Evolutionary conservation across 1,140 invertebrate genomes (phyloP).

Genomic region (Globodera ellingtonae): DNA sequence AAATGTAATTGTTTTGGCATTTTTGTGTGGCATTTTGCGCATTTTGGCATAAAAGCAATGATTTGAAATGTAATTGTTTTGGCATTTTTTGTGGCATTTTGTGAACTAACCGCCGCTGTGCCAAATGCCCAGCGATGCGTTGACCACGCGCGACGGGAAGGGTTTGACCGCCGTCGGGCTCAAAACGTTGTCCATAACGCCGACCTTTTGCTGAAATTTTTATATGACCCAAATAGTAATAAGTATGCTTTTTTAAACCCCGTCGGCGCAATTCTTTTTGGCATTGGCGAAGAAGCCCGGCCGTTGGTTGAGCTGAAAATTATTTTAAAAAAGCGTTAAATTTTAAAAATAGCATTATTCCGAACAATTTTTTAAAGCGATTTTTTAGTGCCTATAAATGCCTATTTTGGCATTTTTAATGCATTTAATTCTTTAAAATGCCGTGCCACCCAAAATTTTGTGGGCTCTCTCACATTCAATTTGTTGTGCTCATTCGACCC

Average conservation of each 20-base stretch:
- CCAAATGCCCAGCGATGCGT: slow-evolving; percentile 51
- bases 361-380: too few relatives aligned
- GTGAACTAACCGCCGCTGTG: slow-evolving; percentile 37
- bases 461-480: slow-evolving; percentile 68
- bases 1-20: too few relatives aligned
- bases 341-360: too few relatives aligned
- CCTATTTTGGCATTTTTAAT: too few relatives aligned
- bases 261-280: slow-evolving; percentile 39
- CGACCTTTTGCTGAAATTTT: slow-evolving; percentile 31
- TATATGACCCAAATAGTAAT: too few relatives aligned
- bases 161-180: slow-evolving; percentile 67
- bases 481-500: slow-evolving; percentile 76
- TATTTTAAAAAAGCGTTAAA: neutral
- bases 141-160: slow-evolving; percentile 63
- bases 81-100: slow-evolving; percentile 12
- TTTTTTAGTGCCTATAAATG: too few relatives aligned
- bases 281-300: slow-evolving; percentile 67
- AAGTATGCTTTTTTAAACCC: slow-evolving; percentile 1
- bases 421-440: too few relatives aligned
- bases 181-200: slow-evolving; percentile 68
- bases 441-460: neutral
- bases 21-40: too few relatives aligned
- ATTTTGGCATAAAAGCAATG: too few relatives aligned
- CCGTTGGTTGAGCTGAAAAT: slow-evolving; percentile 68
- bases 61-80: too few relatives aligned